Conservation (phyloP, 2,797 vertebrate genomes). For the Notamacropus eugenii region DNA sequence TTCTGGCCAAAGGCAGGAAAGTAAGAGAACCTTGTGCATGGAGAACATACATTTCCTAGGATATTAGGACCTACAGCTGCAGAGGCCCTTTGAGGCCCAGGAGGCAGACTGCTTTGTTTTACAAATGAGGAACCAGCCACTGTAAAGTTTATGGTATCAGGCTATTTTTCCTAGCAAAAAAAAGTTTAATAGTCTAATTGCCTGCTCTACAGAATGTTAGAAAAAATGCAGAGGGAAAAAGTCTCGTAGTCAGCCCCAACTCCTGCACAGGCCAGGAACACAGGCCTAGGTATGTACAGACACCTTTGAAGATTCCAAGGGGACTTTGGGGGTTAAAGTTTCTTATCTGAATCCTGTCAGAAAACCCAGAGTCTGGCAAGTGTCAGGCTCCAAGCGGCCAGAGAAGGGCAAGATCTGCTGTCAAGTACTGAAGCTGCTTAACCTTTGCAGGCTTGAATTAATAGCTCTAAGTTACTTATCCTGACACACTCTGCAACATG, state of each 20-base stretch:
- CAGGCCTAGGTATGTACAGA: neutral
- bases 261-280: neutral
- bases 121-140: neutral
- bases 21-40: neutral
- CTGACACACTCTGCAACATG: slow-evolving; percentile 36
- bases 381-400: neutral
- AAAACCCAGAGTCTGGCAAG: neutral
- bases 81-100: neutral
- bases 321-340: neutral
- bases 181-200: neutral
- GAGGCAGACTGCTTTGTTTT: neutral
- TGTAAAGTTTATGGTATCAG: accelerated
- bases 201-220: neutral
- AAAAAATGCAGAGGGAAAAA: neutral
- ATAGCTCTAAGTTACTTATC: slow-evolving; percentile 60
- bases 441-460: slow-evolving; percentile 59
- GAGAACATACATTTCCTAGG: neutral
- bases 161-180: neutral
- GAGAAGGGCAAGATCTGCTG: slow-evolving; percentile 55
- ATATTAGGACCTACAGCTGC: neutral
- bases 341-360: neutral
- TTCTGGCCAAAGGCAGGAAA: neutral
- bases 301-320: neutral
- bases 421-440: slow-evolving; percentile 46
- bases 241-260: neutral